phyloP scores from a whole-genome alignment of 2,888 invertebrate species.

The Leptodirus hochenwartii region DNA sequence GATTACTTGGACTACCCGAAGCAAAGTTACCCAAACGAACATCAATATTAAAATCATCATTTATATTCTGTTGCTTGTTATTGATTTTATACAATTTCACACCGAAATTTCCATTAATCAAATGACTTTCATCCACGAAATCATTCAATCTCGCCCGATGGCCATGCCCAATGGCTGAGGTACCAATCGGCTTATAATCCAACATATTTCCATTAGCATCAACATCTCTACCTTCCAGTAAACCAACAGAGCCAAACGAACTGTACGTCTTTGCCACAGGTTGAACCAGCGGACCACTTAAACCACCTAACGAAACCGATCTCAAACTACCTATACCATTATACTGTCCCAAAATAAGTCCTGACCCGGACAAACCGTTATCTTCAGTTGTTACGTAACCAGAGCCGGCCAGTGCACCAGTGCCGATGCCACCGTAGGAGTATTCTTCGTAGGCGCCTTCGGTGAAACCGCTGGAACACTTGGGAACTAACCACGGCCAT shows the following conservation, averaged over 20 bases:
- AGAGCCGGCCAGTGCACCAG: constrained; percentile 26
- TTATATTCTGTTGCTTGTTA: too few species aligned
- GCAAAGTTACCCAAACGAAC: too few species aligned
- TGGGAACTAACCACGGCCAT: constrained; percentile 61
- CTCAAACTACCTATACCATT: constrained; percentile 22
- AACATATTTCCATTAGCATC: not conserved
- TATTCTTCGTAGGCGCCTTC: constrained; percentile 28
- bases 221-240: too few species aligned
- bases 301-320: constrained; percentile 19
- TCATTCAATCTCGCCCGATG: too few species aligned
- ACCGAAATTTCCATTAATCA: too few species aligned
- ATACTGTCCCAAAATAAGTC: constrained; percentile 16
- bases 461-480: constrained; percentile 25
- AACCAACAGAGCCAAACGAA: constrained; percentile 7
- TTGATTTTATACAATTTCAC: too few species aligned
- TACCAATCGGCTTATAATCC: constrained; percentile 1
- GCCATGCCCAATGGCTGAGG: not conserved
- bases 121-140: too few species aligned
- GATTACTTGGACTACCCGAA: too few species aligned
- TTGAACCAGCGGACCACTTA: constrained; percentile 16
- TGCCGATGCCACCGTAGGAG: constrained; percentile 26
- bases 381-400: constrained; percentile 14
- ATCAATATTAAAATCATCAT: too few species aligned
- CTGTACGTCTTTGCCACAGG: constrained; percentile 10
- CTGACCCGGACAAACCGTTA: constrained; percentile 3